phyloP scores from a whole-genome alignment of 2,113 vertebrate species.

The Mobula birostris region DNA sequence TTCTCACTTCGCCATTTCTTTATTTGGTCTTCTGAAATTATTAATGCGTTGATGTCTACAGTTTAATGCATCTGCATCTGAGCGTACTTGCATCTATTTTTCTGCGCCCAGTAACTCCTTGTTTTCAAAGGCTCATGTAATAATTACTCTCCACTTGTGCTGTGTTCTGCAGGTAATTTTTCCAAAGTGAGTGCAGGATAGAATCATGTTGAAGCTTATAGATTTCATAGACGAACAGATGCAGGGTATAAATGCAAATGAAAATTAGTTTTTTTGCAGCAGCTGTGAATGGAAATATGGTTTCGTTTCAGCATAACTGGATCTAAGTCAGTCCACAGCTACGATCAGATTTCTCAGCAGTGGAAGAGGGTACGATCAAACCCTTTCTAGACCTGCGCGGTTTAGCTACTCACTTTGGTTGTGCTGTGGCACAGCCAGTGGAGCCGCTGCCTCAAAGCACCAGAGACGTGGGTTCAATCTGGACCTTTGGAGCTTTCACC shows the following conservation, averaged over 20 bases:
- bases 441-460: too few species aligned
- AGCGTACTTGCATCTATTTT: too few species aligned
- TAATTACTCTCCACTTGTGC: neutral
- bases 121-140: too few species aligned
- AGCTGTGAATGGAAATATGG: neutral
- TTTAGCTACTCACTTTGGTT: neutral
- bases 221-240: too few species aligned
- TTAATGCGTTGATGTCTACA: neutral
- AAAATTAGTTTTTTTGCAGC: too few species aligned
- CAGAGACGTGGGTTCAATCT: too few species aligned
- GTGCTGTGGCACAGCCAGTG: too few species aligned
- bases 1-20: neutral
- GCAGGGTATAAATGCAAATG: too few species aligned
- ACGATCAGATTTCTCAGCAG: neutral
- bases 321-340: neutral
- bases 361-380: neutral
- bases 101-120: too few species aligned
- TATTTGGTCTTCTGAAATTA: neutral
- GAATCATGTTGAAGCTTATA: neutral
- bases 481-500: too few species aligned
- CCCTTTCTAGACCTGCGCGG: neutral
- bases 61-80: neutral
- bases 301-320: neutral
- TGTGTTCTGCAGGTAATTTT: neutral
- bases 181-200: neutral